phyloP scores from a whole-genome alignment of 2,888 invertebrate species.

The Anticlea derivata region DNA sequence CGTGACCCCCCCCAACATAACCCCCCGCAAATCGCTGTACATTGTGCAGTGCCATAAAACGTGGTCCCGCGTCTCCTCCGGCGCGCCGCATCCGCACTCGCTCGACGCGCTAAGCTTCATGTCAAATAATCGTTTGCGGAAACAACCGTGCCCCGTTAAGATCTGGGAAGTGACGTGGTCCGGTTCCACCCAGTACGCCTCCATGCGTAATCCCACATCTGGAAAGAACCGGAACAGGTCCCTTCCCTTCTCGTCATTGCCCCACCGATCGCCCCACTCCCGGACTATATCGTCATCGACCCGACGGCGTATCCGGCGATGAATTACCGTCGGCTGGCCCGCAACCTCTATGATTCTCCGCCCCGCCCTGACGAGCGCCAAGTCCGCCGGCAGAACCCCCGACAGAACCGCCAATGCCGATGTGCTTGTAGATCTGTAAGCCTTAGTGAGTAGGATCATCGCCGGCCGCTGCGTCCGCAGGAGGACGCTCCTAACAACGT shows the following conservation, averaged over 20 bases:
- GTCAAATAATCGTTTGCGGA: not conserved
- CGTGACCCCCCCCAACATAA: not conserved
- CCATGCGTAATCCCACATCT: constrained; percentile 8
- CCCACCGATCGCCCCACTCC: not conserved
- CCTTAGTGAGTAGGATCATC: constrained; percentile 10
- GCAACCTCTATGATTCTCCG: not conserved
- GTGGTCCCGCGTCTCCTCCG: constrained; percentile 2
- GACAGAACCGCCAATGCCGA: constrained; percentile 8
- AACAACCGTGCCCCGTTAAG: constrained; percentile 8
- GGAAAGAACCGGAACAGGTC: constrained; percentile 6
- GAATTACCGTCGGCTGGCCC: not conserved
- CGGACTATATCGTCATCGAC: not conserved
- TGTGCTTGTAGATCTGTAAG: constrained; percentile 3
- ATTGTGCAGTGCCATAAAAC: not conserved
- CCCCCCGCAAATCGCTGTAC: not conserved
- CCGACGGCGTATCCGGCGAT: not conserved
- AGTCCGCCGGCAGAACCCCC: constrained; percentile 10
- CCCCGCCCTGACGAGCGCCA: constrained; percentile 3
- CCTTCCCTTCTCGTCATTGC: not conserved
- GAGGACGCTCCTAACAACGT: constrained; percentile 1
- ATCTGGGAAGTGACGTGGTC: too few species aligned
- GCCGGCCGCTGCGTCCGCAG: not conserved
- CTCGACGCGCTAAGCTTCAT: not conserved
- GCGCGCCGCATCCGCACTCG: not conserved
- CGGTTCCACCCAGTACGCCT: constrained; percentile 13